Conservation (phyloP, 2,888 invertebrate genomes). For the Chromoteleia sp. region DNA sequence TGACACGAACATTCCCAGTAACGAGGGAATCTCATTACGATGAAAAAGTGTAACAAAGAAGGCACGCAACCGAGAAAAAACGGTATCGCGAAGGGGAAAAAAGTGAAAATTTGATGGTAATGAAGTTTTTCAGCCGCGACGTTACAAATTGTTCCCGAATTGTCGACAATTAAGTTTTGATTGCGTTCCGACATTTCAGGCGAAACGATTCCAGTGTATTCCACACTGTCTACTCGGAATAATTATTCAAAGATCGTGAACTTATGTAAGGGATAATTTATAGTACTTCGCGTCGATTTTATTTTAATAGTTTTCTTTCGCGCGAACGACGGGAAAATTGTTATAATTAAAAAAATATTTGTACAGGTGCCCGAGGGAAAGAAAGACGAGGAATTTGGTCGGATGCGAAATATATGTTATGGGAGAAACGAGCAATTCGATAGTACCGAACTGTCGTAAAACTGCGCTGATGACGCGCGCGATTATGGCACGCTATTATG, state of each 20-base stretch:
- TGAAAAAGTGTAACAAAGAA: conserved; percentile 53
- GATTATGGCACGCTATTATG: conserved; percentile 68
- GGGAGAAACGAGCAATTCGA: conserved; percentile 61
- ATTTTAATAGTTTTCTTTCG: not conserved
- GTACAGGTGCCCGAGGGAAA: conserved; percentile 15
- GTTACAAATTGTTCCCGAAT: conserved; percentile 4
- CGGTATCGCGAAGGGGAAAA: not conserved
- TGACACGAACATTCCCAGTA: conserved; percentile 65
- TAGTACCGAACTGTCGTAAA: conserved; percentile 68
- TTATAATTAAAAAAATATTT: conserved; percentile 21
- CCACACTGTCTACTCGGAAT: not conserved
- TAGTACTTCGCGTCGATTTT: not conserved
- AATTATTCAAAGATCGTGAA: not conserved
- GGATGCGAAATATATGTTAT: conserved; percentile 52
- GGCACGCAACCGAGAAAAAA: conserved; percentile 55
- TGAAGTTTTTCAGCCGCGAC: conserved; percentile 19
- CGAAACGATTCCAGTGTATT: too few relatives aligned
- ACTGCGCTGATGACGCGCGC: conserved; percentile 63
- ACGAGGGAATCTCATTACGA: conserved; percentile 62
- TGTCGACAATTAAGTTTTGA: not conserved
- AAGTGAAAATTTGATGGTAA: conserved; percentile 30
- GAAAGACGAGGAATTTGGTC: conserved; percentile 49
- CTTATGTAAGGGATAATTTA: too few relatives aligned
- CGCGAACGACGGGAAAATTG: conserved; percentile 21
- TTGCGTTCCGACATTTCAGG: not conserved